Conservation (phyloP, 2,888 invertebrate genomes). For the Saturnia japonica region DNA sequence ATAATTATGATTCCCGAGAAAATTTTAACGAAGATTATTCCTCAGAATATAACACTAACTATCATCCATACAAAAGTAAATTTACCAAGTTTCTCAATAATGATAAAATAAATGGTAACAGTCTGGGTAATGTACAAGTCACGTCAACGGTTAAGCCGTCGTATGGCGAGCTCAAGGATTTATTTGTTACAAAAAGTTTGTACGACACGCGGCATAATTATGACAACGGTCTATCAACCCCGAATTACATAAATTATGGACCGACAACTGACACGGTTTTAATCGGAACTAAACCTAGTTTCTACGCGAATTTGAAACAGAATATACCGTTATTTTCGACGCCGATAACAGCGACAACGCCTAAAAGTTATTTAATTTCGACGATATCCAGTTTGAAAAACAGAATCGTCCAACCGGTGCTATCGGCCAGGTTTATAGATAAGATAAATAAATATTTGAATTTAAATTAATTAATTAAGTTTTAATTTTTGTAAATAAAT, state of each 20-base stretch:
- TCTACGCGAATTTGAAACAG: conserved; percentile 56
- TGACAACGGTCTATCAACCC: background rate
- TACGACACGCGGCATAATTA: conserved; percentile 30
- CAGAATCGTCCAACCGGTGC: conserved; percentile 46
- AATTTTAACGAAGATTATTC: conserved; percentile 62
- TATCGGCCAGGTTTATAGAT: conserved; percentile 61
- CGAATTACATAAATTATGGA: background rate
- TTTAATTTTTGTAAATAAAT: background rate
- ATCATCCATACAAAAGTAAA: conserved; percentile 58
- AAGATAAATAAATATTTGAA: conserved; percentile 71
- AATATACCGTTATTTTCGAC: conserved; percentile 35
- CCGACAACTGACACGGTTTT: conserved; percentile 52
- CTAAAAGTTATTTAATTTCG: conserved; percentile 55
- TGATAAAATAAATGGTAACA: conserved; percentile 24
- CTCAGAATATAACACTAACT: conserved; percentile 50
- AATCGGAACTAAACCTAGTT: conserved; percentile 43
- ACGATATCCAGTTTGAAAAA: conserved; percentile 63
- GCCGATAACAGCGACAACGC: conserved; percentile 39
- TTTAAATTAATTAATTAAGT: conserved; percentile 40
- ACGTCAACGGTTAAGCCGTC: conserved; percentile 44
- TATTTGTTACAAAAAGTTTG: conserved; percentile 51
- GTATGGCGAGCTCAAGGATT: conserved; percentile 53
- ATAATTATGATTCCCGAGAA: conserved; percentile 62
- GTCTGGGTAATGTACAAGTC: conserved; percentile 5
- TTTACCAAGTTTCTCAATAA: conserved; percentile 40